Evolutionary conservation across 1,140 invertebrate genomes (phyloP).

Genomic region (Meteorus sp.): DNA sequence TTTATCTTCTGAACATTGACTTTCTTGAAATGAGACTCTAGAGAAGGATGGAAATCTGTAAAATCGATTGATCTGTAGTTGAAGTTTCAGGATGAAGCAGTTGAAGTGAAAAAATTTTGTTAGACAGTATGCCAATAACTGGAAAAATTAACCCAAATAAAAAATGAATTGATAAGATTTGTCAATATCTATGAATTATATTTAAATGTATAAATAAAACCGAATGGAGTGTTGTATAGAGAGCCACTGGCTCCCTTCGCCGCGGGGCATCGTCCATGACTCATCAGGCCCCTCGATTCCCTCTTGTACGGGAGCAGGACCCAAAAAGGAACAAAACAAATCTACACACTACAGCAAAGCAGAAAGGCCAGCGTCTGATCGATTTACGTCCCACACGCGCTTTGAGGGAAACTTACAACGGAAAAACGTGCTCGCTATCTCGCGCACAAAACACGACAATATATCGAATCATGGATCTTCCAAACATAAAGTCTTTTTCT

Average conservation of each 20-base stretch:
- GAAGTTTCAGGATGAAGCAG: no score
- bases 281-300: conserved; percentile 58
- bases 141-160: no score
- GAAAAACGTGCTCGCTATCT: conserved; percentile 35
- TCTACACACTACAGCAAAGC: conserved; percentile 42
- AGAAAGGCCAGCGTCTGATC: conserved; percentile 54
- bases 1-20: no score
- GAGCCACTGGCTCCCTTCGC: conserved; percentile 50
- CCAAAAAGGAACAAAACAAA: conserved; percentile 55
- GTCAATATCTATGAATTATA: no score
- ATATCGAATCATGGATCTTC: conserved; percentile 20
- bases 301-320: conserved; percentile 55
- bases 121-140: no score
- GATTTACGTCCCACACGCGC: conserved; percentile 55
- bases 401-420: conserved; percentile 51
- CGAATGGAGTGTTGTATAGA: no score
- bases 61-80: no score
- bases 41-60: no score
- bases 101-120: no score
- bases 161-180: no score
- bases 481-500: neutral
- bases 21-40: no score
- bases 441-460: conserved; percentile 27
- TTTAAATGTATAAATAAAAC: conserved; percentile 23
- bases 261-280: conserved; percentile 56